Conservation (phyloP, 2,797 vertebrate genomes). For the Galagoides demidoff region DNA sequence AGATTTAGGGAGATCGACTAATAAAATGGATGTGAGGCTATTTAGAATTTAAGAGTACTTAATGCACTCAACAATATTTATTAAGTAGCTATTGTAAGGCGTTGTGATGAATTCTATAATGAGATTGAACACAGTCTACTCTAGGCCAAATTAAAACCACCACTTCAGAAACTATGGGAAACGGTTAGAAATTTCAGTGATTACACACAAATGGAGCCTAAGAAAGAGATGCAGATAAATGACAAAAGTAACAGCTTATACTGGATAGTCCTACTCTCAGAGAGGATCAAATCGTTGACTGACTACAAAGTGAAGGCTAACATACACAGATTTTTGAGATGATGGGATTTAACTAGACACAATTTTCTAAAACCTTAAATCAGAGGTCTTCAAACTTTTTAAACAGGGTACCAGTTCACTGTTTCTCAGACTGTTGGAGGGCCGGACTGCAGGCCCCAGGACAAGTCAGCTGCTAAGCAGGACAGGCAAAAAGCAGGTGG, state of each 20-base stretch:
- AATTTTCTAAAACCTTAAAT: neutral
- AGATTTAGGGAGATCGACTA: neutral
- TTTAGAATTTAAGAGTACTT: neutral
- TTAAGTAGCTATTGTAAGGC: neutral
- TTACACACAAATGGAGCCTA: neutral
- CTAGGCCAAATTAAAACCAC: neutral
- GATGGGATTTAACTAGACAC: neutral
- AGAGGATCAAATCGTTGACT: neutral
- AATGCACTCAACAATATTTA: neutral
- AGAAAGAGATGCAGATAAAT: neutral
- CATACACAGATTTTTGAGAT: neutral
- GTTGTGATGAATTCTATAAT: neutral
- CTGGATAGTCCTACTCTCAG: neutral
- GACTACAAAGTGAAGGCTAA: neutral
- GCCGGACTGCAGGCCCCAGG: too few relatives aligned
- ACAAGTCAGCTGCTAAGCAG: too few relatives aligned
- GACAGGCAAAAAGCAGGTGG: too few relatives aligned
- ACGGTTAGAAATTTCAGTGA: neutral
- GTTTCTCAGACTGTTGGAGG: too few relatives aligned
- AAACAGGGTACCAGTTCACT: too few relatives aligned
- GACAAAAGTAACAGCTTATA: neutral
- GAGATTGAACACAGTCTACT: neutral
- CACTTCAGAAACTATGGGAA: neutral
- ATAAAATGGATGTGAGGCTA: slow-evolving; percentile 22
- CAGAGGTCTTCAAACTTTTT: too few relatives aligned